Percentiles rank a stretch among this genome's conserved stretches.
These are phyloP conservation scores for Zeuzera pyrina DNA, from an alignment of 2,888 invertebrate genomes.

Conservation along the genomic window DNA sequence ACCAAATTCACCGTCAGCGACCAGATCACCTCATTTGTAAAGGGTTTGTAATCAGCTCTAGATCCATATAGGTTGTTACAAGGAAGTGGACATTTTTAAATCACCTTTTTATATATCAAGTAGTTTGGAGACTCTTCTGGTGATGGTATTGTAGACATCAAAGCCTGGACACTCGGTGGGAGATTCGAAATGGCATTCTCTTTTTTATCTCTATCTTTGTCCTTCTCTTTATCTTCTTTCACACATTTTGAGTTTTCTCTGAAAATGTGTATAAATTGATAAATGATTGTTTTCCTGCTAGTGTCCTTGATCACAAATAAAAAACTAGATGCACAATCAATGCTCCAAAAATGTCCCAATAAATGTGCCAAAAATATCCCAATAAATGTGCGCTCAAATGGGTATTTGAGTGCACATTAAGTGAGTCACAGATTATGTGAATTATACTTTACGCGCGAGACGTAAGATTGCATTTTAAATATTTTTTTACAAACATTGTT, in stretches of 20 bases:
- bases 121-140: conserved; percentile 90
- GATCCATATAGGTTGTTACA: neutral
- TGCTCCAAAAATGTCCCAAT: no score
- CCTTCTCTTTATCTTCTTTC: conserved; percentile 50
- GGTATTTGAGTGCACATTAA: no score
- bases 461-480: no score
- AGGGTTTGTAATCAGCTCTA: neutral
- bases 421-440: no score
- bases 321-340: no score
- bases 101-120: conserved; percentile 89
- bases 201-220: conserved; percentile 35
- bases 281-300: no score
- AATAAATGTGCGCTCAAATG: no score
- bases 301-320: no score
- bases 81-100: neutral
- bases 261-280: no score
- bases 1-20: neutral
- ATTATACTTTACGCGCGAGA: no score
- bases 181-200: conserved; percentile 34
- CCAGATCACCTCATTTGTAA: neutral
- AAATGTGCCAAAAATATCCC: no score
- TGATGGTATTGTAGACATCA: conserved; percentile 67
- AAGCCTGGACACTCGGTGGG: conserved; percentile 49
- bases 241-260: conserved; percentile 60
- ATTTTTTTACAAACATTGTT: no score